These are phyloP conservation scores for Myotis myotis DNA, from an alignment of 2,797 vertebrate genomes.

Conservation along the genomic window DNA sequence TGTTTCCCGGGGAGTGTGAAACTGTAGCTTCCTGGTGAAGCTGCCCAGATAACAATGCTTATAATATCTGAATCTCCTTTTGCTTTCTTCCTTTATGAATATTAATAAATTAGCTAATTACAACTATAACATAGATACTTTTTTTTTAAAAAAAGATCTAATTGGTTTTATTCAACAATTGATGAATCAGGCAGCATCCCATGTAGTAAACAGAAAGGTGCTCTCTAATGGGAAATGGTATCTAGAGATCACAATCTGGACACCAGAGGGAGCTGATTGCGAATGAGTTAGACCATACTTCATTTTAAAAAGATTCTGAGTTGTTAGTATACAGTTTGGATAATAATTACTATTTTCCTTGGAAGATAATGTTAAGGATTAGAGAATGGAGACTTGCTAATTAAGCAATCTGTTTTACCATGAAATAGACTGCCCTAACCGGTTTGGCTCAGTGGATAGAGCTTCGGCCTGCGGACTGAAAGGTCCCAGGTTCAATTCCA, in stretches of 20 bases:
- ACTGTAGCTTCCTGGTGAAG: background rate
- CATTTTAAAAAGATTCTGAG: background rate
- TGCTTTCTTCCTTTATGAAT: background rate
- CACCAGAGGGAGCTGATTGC: background rate
- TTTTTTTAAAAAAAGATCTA: background rate
- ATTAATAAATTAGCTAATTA: background rate
- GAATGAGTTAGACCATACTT: background rate
- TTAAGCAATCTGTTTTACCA: slow-evolving; percentile 31
- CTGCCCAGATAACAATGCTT: background rate
- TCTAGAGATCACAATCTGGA: background rate
- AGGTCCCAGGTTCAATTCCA: no score
- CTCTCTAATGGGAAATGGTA: background rate
- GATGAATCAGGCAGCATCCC: background rate
- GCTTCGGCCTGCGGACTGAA: no score
- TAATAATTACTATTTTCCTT: slow-evolving; percentile 17
- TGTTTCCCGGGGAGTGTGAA: background rate
- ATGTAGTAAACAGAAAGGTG: background rate
- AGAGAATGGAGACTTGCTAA: background rate
- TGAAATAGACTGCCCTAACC: background rate
- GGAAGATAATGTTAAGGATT: slow-evolving; percentile 4
- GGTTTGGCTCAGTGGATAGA: no score
- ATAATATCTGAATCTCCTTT: background rate
- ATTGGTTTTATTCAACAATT: background rate
- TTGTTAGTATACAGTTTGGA: slow-evolving; percentile 19
- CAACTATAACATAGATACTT: background rate